Percentiles rank a stretch among this genome's conserved stretches.
Conservation (phyloP, 2,113 vertebrate species). For the Neogale vison region DNA sequence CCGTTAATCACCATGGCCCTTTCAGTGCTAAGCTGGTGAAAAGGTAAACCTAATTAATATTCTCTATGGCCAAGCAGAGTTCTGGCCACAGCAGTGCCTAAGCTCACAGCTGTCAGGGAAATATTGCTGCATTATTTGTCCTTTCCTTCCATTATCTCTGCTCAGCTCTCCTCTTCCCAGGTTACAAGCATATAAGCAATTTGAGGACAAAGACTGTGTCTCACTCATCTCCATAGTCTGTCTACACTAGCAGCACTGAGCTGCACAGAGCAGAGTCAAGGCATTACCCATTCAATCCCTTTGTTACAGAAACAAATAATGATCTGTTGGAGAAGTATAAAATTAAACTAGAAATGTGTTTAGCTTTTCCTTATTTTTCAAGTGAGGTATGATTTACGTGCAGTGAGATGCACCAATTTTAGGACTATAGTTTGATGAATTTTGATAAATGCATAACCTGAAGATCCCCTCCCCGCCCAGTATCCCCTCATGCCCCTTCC, state of each 20-base stretch:
- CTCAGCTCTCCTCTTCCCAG: neutral
- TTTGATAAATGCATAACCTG: neutral
- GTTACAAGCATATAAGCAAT: slow-evolving; percentile 35
- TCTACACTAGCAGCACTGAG: neutral
- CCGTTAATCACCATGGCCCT: slow-evolving; percentile 62
- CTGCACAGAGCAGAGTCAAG: neutral
- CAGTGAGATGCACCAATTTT: slow-evolving; percentile 15
- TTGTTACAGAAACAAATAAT: neutral
- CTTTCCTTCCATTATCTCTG: slow-evolving; percentile 43
- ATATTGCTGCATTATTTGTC: slow-evolving; percentile 38
- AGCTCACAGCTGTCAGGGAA: slow-evolving; percentile 48
- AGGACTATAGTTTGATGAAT: slow-evolving; percentile 11
- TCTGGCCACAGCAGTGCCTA: neutral
- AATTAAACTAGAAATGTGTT: slow-evolving; percentile 33
- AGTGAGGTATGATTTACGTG: slow-evolving; percentile 20
- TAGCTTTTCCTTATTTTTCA: slow-evolving; percentile 27
- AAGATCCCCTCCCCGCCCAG: neutral
- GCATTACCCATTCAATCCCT: neutral
- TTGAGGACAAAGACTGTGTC: neutral
- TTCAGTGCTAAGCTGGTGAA: slow-evolving; percentile 63
- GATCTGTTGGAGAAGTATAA: neutral
- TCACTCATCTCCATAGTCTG: slow-evolving; percentile 23
- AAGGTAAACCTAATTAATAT: slow-evolving; percentile 71
- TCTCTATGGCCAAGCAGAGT: slow-evolving; percentile 50
- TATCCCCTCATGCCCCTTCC: neutral